Conservation (phyloP, 2,113 vertebrate genomes). For the Eubucco bourcierii region DNA sequence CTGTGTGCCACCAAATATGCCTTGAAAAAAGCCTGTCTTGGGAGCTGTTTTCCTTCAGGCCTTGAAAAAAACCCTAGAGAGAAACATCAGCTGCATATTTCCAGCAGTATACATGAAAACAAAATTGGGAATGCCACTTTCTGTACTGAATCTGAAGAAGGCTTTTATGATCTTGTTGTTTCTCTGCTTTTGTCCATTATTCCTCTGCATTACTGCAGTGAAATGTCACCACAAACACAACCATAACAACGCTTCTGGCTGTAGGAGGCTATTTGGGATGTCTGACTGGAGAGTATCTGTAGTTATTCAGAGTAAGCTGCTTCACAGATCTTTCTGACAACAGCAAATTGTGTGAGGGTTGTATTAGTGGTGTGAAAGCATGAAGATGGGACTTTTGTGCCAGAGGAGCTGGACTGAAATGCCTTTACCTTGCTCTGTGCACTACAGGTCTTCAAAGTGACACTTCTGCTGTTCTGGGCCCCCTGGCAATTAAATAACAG, state of each 20-base stretch:
- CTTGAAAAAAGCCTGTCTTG: too few relatives aligned
- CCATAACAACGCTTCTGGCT: not conserved
- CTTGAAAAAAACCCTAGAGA: not conserved
- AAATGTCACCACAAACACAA: not conserved
- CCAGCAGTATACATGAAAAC: not conserved
- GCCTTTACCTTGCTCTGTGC: not conserved
- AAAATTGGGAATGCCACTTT: not conserved
- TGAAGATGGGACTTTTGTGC: not conserved
- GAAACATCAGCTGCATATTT: not conserved
- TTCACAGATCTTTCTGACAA: not conserved
- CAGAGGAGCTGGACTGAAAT: not conserved
- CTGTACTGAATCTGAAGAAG: not conserved
- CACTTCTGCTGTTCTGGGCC: not conserved
- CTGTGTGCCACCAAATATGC: too few relatives aligned
- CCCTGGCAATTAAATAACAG: not conserved
- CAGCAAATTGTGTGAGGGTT: not conserved
- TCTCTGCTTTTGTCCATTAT: conserved; percentile 14
- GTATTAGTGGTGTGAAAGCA: not conserved
- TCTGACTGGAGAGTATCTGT: not conserved
- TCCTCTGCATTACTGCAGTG: not conserved
- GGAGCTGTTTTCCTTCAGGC: not conserved
- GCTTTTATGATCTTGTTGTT: not conserved
- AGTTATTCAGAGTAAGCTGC: not conserved
- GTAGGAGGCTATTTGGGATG: not conserved
- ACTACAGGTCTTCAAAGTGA: not conserved